Conservation (phyloP, 2,888 invertebrate species). For the Pinctada fucata region DNA sequence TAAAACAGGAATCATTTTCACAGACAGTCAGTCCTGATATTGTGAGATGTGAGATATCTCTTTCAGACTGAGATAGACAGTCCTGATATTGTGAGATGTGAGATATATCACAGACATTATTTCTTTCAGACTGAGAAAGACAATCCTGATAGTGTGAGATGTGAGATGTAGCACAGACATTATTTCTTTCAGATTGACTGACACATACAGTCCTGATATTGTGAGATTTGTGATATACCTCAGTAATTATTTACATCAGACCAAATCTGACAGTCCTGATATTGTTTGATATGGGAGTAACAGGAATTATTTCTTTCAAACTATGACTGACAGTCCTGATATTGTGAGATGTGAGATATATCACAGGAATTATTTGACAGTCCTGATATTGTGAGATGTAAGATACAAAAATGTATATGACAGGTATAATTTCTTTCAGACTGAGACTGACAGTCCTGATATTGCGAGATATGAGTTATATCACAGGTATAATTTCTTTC, state of each 20-base stretch:
- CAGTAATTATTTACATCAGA: constrained; percentile 29
- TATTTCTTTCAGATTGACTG: constrained; percentile 38
- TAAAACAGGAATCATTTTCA: background rate
- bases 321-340: constrained; percentile 56
- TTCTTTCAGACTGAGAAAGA: constrained; percentile 34
- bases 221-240: constrained; percentile 21
- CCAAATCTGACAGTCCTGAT: constrained; percentile 56
- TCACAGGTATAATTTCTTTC: background rate
- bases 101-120: background rate
- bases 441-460: constrained; percentile 56
- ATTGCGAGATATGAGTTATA: constrained; percentile 60
- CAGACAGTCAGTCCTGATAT: constrained; percentile 55
- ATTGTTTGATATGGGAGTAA: constrained; percentile 60
- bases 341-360: constrained; percentile 60
- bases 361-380: constrained; percentile 14
- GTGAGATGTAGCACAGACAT: background rate
- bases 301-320: constrained; percentile 27
- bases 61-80: constrained; percentile 50
- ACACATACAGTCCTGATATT: constrained; percentile 56
- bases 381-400: constrained; percentile 46
- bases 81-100: background rate
- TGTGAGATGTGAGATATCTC: constrained; percentile 67
- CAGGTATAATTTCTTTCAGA: constrained; percentile 29
- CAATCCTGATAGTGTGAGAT: background rate
- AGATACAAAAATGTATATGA: constrained; percentile 80